phyloP scores from a whole-genome alignment of 2,113 vertebrate genomes.

The Pseudopipra pipra region DNA sequence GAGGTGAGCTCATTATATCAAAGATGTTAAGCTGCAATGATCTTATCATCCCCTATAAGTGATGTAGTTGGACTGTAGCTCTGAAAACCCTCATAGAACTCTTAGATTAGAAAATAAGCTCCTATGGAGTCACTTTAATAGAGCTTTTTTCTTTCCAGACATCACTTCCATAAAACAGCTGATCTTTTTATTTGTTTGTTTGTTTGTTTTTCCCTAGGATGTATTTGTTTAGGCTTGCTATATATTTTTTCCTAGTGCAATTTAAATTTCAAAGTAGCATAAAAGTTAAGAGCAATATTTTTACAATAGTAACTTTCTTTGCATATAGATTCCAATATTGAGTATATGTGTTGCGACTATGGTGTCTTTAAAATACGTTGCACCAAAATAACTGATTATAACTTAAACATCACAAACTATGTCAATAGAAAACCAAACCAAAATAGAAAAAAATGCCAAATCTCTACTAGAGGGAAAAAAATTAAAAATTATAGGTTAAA shows the following conservation, averaged over 20 bases:
- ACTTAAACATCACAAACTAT: not conserved
- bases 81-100: not conserved
- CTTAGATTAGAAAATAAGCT: not conserved
- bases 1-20: not conserved
- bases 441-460: accelerated
- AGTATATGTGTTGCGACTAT: not conserved
- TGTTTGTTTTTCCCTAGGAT: not conserved
- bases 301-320: not conserved
- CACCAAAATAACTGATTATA: not conserved
- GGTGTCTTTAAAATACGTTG: not conserved
- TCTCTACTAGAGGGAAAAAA: not conserved
- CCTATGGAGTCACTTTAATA: not conserved
- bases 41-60: not conserved
- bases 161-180: not conserved
- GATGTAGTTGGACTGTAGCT: not conserved
- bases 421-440: not conserved
- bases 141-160: not conserved
- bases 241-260: not conserved
- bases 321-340: not conserved
- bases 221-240: not conserved
- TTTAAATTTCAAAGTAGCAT: not conserved
- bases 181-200: not conserved
- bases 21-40: not conserved
- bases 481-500: accelerated
- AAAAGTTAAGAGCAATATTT: not conserved